Percentiles rank a stretch among this genome's conserved stretches.
Conservation (phyloP, 2,888 invertebrate species). For the Ypsolopha scabrella region DNA sequence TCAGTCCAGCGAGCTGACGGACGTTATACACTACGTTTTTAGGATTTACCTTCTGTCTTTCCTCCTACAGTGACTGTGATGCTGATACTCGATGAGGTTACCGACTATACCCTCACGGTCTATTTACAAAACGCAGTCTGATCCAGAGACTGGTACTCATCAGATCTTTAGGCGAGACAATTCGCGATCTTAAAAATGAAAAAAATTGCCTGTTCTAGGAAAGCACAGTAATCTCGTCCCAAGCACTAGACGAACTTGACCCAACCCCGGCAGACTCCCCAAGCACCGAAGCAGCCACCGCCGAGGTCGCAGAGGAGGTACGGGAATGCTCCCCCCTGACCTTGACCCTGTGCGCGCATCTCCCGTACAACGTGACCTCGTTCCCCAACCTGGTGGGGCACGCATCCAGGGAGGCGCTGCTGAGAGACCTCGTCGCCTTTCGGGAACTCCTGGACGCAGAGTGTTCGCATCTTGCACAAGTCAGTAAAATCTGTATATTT, state of each 20-base stretch:
- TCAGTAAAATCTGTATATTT: slow-evolving; percentile 14
- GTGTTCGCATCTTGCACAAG: slow-evolving; percentile 87
- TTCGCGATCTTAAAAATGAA: too few relatives aligned
- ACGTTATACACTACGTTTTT: too few relatives aligned
- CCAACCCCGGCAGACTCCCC: slow-evolving; percentile 42
- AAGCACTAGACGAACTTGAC: slow-evolving; percentile 48
- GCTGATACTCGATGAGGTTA: too few relatives aligned
- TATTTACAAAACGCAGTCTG: too few relatives aligned
- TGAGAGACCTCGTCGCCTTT: slow-evolving; percentile 82
- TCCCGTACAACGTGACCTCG: slow-evolving; percentile 84
- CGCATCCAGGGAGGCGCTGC: slow-evolving; percentile 71
- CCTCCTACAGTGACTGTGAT: too few relatives aligned
- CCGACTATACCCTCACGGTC: too few relatives aligned
- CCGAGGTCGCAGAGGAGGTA: slow-evolving; percentile 65
- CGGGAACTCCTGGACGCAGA: slow-evolving; percentile 91
- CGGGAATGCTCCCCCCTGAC: slow-evolving; percentile 78
- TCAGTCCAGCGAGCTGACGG: too few relatives aligned
- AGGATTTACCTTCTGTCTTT: too few relatives aligned
- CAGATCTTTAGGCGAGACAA: too few relatives aligned
- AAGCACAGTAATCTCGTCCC: slow-evolving; percentile 55
- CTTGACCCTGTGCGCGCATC: slow-evolving; percentile 76
- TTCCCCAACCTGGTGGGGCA: slow-evolving; percentile 87
- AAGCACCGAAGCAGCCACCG: slow-evolving; percentile 44
- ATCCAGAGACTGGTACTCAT: too few relatives aligned
- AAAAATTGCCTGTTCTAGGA: slow-evolving; percentile 35